Base-by-base conservation (phyloP, 92 coral and sea anemone species). In the Porites cylindrica region DNA sequence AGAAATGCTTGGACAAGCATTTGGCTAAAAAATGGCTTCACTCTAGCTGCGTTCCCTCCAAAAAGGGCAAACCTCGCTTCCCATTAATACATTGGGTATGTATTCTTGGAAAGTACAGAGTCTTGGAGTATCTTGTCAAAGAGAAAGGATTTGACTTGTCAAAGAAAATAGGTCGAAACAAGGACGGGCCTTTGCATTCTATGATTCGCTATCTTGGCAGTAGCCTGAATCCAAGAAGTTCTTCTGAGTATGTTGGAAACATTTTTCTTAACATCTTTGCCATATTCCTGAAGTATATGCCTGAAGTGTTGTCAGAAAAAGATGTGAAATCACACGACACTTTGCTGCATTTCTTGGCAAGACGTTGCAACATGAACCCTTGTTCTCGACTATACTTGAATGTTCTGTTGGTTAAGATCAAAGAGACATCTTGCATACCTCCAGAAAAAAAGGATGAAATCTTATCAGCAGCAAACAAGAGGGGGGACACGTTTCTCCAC, bases 51-150 rank as follows among this genome's bases (percentile, higher is more conserved):
- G 70, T 77, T 63, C 68, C 81, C 29, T 10, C n/a, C 10, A 59
- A 20, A 20, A 32, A 16, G 66, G 51, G 70, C 70, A 63, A 58
- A 63, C 54, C 54, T 29, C 51, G 82, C 43, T 82, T 88, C 9
- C 91, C 91, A 10, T 53, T 88, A 70, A 56, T 88, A 12, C 91
- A 88, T 79, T 88, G 91, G 91, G 91, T 82, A 5, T 88, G 91
- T 63, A 76, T 88, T 16, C 63, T 88, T 23, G 91, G 91, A n/a
- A 88, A 88, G 64, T 77, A 77, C 68, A 56, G 17, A 63, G 16
- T 77, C 26, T 38, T 77, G 52, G 81, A 77, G 66, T 58, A 17
- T 77, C 81, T 77, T 56, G 81, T 77, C 3, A 63, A 60, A 6
- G 81, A 59, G 23, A 72, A 50, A 47, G 81, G 66, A 11, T 58